Percentiles rank a stretch among this genome's conserved stretches.
Evolutionary conservation across 2,797 vertebrate species (phyloP).

Genomic region (Cryptoblepharus egeriae): DNA sequence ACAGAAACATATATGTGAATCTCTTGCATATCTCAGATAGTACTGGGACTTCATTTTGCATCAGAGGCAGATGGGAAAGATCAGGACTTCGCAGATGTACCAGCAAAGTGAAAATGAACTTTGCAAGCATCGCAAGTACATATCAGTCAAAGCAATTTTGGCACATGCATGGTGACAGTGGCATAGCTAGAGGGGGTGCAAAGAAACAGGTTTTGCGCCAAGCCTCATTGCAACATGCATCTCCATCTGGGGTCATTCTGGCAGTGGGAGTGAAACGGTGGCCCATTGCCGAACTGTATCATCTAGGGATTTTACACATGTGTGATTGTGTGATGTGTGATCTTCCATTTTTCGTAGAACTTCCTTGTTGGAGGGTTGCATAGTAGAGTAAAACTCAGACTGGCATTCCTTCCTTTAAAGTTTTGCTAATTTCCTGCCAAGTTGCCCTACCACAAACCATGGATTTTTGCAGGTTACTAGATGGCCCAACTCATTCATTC

Average conservation of each 20-base stretch:
- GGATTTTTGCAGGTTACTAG: slow-evolving; percentile 31
- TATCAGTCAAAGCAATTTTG: not conserved
- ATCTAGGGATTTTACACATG: not conserved
- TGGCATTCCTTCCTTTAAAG: not conserved
- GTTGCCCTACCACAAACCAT: slow-evolving; percentile 34
- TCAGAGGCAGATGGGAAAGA: not conserved
- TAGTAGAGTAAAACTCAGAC: not conserved
- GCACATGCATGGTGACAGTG: too few relatives aligned
- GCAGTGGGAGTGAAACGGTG: too few relatives aligned
- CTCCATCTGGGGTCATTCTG: too few relatives aligned
- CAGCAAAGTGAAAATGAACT: not conserved
- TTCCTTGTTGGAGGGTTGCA: not conserved
- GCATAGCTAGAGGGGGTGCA: too few relatives aligned
- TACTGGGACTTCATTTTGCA: not conserved
- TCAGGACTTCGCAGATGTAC: too few relatives aligned
- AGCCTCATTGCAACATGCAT: too few relatives aligned
- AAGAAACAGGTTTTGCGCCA: too few relatives aligned
- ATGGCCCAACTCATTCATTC: slow-evolving; percentile 43
- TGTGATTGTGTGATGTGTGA: not conserved
- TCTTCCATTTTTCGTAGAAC: not conserved
- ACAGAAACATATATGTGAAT: not conserved
- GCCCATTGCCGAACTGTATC: not conserved
- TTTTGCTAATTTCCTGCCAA: slow-evolving; percentile 35
- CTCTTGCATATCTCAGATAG: not conserved
- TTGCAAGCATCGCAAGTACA: not conserved